Evolutionary conservation across 2,113 vertebrate genomes (phyloP).

Genomic region (Paradisaea rubra): DNA sequence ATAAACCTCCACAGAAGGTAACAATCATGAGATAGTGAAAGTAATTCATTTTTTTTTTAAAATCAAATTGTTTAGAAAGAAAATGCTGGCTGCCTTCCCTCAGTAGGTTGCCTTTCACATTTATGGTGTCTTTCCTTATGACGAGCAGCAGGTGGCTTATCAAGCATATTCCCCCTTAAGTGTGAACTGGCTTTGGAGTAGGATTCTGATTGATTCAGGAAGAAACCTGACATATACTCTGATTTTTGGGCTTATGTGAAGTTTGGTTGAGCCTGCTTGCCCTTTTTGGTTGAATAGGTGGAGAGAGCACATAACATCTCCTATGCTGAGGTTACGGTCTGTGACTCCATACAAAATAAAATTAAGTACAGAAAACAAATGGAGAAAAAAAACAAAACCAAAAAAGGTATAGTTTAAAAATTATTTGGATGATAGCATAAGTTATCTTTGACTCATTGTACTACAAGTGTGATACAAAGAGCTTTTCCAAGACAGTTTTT

Average conservation of each 20-base stretch:
- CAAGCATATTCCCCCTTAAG: neutral
- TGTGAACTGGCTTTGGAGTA: neutral
- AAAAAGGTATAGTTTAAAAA: neutral
- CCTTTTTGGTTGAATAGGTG: neutral
- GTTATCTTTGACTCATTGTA: neutral
- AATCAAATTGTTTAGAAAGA: neutral
- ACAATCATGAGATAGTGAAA: neutral
- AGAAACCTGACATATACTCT: neutral
- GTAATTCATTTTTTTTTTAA: rapidly evolving
- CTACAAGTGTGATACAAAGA: neutral
- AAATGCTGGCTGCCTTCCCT: neutral
- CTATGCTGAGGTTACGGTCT: rapidly evolving
- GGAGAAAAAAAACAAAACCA: neutral
- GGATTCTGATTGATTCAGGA: neutral
- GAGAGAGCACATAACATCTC: neutral
- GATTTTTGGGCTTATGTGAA: neutral
- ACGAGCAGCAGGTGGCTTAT: neutral
- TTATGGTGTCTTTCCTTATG: neutral
- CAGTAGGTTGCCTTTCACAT: neutral
- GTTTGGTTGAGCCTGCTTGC: neutral
- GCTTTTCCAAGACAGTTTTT: neutral
- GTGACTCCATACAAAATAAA: neutral
- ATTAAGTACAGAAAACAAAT: neutral
- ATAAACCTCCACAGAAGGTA: neutral
- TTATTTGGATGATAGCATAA: neutral